Evolutionary conservation across 2,797 vertebrate species (phyloP), one percentile per base, ranked within the genome.

Genomic region (Labroides dimidiatus): DNA sequence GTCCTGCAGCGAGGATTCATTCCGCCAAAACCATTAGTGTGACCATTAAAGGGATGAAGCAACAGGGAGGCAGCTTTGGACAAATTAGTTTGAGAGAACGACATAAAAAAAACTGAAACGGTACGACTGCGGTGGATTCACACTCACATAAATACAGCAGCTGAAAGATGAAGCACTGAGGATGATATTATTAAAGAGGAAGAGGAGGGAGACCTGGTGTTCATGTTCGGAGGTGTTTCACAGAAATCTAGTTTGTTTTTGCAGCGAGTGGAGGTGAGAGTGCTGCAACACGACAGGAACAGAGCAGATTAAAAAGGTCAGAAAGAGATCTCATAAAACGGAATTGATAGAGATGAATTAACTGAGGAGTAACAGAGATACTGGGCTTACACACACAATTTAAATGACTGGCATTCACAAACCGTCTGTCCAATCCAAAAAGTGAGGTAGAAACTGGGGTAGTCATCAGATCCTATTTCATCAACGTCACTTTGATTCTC

Each of bases 41-140:
- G 49, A 61, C 56, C 71, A 56, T 69, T 77, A 56, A 2, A 9
- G 51, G 27, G 60, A 50, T 49, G 37, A 4, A 73, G 41, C 72
- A 58, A 75, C 62, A 16, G 80, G 69, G 68, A 83, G 30, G 67
- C 66, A 65, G 72, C 68, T 69, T 64, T 62, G 30, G 54, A 61
- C 64, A 80, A 69, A 84, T 80, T 63, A 76, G 41, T n/a, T 33
- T 69, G 33, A 68, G 36, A 78, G 45, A 49, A 49, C n/a, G 72
- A 23, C 67, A 70, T 67, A 48, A 55, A 48, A 55, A 48, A 78
- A 70, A 43, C 30, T 24, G 0, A 57, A 43, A 10, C 23, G 49
- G 63, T 48, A 44, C 47, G 39, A 37, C 41, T 36, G 30, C 55
- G 58, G 17, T 36, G 66, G 7, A 56, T 49, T 5, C 17, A 62